Evolutionary conservation across 2,888 invertebrate genomes (phyloP), one percentile per base, ranked within the genome.

Genomic region (Apoderus coryli): DNA sequence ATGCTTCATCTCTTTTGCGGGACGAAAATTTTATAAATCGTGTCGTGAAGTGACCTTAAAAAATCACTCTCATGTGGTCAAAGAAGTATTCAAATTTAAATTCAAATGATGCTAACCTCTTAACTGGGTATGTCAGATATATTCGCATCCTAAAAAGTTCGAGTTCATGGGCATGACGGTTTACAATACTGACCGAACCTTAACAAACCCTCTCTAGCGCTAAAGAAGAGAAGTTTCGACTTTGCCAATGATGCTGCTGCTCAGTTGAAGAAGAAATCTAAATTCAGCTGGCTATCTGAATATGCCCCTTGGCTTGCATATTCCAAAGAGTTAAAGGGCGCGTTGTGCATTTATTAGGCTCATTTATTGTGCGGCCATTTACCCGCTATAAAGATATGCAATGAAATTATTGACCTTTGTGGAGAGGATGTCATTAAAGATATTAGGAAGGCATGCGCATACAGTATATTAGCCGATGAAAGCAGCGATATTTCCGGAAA

Each of bases 401-500:
- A 27, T 15, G 3, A 29, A 13, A 25, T 29, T 22, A 33, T 29
- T 10, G 9, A 9, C 13, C 11, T 33, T 19, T 33, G 29, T 33
- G 26, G 29, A 15, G 31, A 27, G 10, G 23, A 31, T 9, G 27
- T 31, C 4, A 27, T 16, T 25, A 25, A 9, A 28, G 31, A 22
- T 23, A 24, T 22, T 9, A 34, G 23, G 13, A 31, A 34, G 3
- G 31, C 27, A 22, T 22, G 27, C 16, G 22, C 16, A 9, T 25
- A 33, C 11, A 33, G 4, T 16, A 27, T 27, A 10, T 15, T 31
- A 14, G 22, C 34, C 14, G 30, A 30, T n/a, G 34, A 26, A 14
- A 36, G 27, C 13, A 35, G 25, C 14, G 32, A 31, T 14, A 31
- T 36, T 26, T 28, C 34, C n/a, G 36, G 29, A 10, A 36, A 34